Base-by-base conservation (phyloP, 1,140 invertebrate species). In the Pachyrhynchus sulphureomaculatus region DNA sequence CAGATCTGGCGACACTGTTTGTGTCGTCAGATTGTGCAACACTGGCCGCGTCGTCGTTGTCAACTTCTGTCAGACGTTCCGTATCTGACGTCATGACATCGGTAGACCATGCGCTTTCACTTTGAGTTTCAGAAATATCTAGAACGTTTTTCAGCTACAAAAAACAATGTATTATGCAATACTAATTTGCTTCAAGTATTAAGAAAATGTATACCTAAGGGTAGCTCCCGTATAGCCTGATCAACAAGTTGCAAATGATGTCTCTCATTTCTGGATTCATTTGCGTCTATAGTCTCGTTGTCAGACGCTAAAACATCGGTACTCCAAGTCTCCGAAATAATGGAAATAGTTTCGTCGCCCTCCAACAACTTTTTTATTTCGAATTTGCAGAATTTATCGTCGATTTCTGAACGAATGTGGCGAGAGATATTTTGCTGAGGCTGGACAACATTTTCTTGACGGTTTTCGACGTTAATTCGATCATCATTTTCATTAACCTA, bases 371-470 rank as follows among this genome's bases (percentile, higher is more conserved):
- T 91, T 76, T 92, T 94, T 26, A 98, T 94, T 73, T 96, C 95
- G 79, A 99, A 99, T 79, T 97, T 97, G 71, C 96, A 96, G 84
- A 99, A 99, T 77, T 98, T 96, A 62, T 99, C 96, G 69, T 98
- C 95, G 54, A 99, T 95, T 73, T 98, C 96, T 57, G 90, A 91
- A 5, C 89, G 81, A 20, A 86, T 88, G 75, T 92, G 89, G 69
- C 94, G 93, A n/a, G 49, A 65, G 4, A 71, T 65, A 17, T 67
- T 62, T 34, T 65, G 65, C 32, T 72, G 78, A 3, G 85, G 82
- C n/a, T 85, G 80, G 39, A 80, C 74, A 5, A 80, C 62, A 81
- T 79, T 71, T 70, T 29, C 78, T 80, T 63, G 78, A 77, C 54
- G 72, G 70, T 74, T 79, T 75, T 62, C 80, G 70, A 21, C 71